Base-by-base conservation (phyloP, 2,113 vertebrate species). In the Podiceps cristatus region DNA sequence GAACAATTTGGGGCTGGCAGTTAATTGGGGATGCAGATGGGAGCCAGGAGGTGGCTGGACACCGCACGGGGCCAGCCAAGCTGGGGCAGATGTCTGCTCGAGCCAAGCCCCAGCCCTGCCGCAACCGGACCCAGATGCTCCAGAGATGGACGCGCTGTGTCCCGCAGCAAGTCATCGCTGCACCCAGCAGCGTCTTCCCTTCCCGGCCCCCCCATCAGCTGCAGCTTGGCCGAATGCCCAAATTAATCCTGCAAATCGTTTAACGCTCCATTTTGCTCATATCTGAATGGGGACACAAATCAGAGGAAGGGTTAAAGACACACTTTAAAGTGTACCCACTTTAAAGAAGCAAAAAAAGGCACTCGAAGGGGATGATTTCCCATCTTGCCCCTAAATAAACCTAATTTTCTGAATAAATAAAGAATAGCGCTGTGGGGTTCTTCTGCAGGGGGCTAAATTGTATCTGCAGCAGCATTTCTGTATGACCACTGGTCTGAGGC, bases 131-230 rank as follows among this genome's bases (percentile, higher is more conserved):
- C 42, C 4, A 2, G 86, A 63, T 86, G 71, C 73, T 89, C 59
- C 58, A 37, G 50, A 44, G 75, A n/a, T 3, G 10, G 82, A 80
- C 59, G 86, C 31, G 9, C 44, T 10, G 0, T n/a, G 58, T 22
- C 88, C 88, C 19, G 1, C 75, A 53, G 67, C 0, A 0, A 25
- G 67, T 3, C 56, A 25, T 11, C 1, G 1, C 72, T 29, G 29
- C 62, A 63, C 76, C 35, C 73, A 71, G 84, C 3, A 5, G 88
- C 74, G 74, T 49, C 86, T 93, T 87, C 86, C 91, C 73, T 95
- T 94, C 73, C 77, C 86, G 93, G 60, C 40, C 50, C 24, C 22
- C 22, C 3, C 0, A 0, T 25, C 86, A 56, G 77, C 91, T 73
- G 86, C 40, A 75, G 83, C 35, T 77, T 87, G 94, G 94, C 77